Evolutionary conservation across 2,888 invertebrate species (phyloP).

Genomic region (Rhimphoctona megacephalus): DNA sequence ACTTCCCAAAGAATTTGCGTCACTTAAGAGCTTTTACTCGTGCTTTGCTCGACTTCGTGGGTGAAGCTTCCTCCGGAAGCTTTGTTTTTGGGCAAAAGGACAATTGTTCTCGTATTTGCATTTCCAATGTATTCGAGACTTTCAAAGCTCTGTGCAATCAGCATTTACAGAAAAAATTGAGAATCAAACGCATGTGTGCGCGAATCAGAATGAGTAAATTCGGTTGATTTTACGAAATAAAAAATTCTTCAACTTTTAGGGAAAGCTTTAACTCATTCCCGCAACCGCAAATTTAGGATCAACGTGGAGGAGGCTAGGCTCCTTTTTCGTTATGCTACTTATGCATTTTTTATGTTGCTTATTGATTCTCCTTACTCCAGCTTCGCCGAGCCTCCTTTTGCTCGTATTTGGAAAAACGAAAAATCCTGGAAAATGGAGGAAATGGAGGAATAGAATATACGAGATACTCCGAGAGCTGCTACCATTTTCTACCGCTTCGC

Average conservation of each 20-base stretch:
- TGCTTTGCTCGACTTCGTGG: constrained; percentile 33
- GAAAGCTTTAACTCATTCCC: not conserved
- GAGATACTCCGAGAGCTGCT: not conserved
- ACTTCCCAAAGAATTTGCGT: constrained; percentile 58
- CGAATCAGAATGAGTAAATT: not conserved
- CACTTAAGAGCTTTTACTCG: constrained; percentile 66
- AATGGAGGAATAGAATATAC: not conserved
- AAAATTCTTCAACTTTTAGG: not conserved
- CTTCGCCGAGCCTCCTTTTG: not conserved
- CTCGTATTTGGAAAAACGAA: not conserved
- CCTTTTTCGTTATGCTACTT: not conserved
- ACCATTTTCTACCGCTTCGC: constrained; percentile 38
- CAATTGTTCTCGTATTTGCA: constrained; percentile 19
- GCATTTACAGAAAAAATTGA: not conserved
- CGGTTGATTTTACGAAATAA: not conserved
- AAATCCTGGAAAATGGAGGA: not conserved
- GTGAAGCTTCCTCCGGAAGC: constrained; percentile 17
- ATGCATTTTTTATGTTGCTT: not conserved
- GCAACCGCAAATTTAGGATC: not conserved
- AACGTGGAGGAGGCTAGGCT: not conserved
- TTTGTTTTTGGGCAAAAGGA: constrained; percentile 15
- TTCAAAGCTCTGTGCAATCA: not conserved
- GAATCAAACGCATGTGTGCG: not conserved
- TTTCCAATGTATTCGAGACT: not conserved
- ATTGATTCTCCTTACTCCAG: not conserved